Base-by-base conservation (phyloP, 2,113 vertebrate species). In the Pelusios castaneus region DNA sequence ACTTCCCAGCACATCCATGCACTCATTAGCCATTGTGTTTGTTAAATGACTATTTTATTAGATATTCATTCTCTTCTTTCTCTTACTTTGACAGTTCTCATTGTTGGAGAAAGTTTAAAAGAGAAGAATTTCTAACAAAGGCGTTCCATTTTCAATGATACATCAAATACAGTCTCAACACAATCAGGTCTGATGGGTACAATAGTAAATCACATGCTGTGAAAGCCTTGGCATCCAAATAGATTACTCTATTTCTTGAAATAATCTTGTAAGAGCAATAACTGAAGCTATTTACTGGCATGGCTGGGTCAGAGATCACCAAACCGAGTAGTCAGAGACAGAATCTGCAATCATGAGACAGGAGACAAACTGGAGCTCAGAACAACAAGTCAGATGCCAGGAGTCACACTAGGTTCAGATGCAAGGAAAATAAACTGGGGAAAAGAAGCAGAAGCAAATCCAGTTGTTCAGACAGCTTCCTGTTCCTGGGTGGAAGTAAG, bases 251-350 rank as follows among this genome's bases (percentile, higher is more conserved):
- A 92, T 92, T 97, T 95, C 95, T 95, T 93, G 52, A 85, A 95
- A 75, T 77, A 93, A 93, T 93, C 96, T 94, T 94, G 67, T 90
- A 92, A 95, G 80, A 88, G 89, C 92, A 96, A 90, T 93, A 89
- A 89, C 75, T 95, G 92, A 90, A 95, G 95, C 95, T 96, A 97
- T 97, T 97, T 97, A 92, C 95, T 67, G 63, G n/a, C 63, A 67
- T 67, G 60, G 31, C 60, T 67, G 34, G 19, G 60, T 67, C 60
- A 67, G 8, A 3, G 7, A 34, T 6, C 16, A 8, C 63, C 63
- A 67, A 34, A 67, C 34, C 63, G n/a, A 67, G 17, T 63, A 7
- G 17, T 67, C 63, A 67, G 34, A 38, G 16, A 3, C 34, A 67
- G 14, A 38, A n/a, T 38, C 63, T 63, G 31, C 31, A n/a, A 3